These are phyloP conservation scores for Pluvianellus socialis DNA, from an alignment of 2,113 vertebrate species.

Conservation along the genomic window DNA sequence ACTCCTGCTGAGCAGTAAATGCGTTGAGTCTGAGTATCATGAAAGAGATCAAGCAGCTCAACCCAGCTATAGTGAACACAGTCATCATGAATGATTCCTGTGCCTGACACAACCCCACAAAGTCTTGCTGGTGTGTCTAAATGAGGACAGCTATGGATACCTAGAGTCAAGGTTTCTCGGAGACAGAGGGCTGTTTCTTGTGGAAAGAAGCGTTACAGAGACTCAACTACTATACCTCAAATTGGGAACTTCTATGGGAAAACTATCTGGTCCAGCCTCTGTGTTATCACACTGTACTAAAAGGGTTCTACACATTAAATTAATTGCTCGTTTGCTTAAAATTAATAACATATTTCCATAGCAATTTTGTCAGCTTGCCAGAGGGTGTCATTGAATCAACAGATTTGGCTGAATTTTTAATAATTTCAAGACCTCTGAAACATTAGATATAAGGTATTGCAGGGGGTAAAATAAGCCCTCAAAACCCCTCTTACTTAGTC, in stretches of 20 bases:
- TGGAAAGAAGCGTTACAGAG: not conserved
- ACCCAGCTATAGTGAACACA: not conserved
- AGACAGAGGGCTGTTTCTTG: not conserved
- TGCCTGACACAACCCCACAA: not conserved
- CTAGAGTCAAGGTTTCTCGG: not conserved
- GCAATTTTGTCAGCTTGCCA: conserved; percentile 41
- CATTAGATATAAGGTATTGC: not conserved
- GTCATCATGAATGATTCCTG: not conserved
- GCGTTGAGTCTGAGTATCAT: conserved; percentile 10
- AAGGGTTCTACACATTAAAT: not conserved
- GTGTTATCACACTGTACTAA: not conserved
- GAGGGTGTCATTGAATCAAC: conserved; percentile 49
- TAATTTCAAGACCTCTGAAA: conserved; percentile 24
- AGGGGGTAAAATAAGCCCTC: not conserved
- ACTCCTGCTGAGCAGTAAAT: conserved; percentile 52
- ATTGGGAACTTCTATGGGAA: not conserved
- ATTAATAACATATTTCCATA: conserved; percentile 49
- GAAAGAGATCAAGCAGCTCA: conserved; percentile 25
- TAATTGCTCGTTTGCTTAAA: conserved; percentile 3
- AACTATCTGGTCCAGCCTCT: not conserved
- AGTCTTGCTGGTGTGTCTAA: not conserved
- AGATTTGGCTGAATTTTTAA: conserved; percentile 32
- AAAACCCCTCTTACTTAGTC: not conserved
- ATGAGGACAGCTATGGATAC: not conserved
- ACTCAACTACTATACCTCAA: not conserved